Evolutionary conservation across 2,888 invertebrate species (phyloP), one percentile per base, ranked within the genome.

Genomic region (Xestia sexstrigata): DNA sequence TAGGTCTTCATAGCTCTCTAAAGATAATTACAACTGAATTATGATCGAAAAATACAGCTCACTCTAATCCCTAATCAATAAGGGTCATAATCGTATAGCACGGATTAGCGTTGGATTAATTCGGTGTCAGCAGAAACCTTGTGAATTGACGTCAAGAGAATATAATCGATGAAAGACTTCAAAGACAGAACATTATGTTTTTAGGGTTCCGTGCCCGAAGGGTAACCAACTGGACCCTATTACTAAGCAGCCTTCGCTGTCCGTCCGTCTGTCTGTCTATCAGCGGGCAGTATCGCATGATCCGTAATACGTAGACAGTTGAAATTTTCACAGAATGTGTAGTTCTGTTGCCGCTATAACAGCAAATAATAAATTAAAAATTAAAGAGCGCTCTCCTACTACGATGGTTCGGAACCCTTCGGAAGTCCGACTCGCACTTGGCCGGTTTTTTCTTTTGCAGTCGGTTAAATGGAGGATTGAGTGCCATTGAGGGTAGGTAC

Each of bases 131-230:
- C 68, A 55, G 70, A 75, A 76, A 79, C 79, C 83, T 73, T 83
- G 62, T 45, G 42, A 35, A 70, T 70, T 74, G 79, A 82, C 76
- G 86, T 85, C 86, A 85, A 39, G n/a, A 58, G 73, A 77, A 62
- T 35, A 62, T 85, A 85, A 81, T 85, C 73, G 82, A 85, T 74
- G 62, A 49, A 76, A 82, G 75, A 72, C 39, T 0, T n/a, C 15
- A 17, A 23, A 78, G 52, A 63, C 6, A 45, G 23, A 62, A 55
- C 45, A n/a, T 75, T 81, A 30, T 47, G 20, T 42, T 81, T 74
- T 42, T 11, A 42, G 42, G 42, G 42, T 42, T 42, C 42, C 42
- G 42, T 42, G 9, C 11, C 11, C 42, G 11, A 42, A 42, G 42
- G 42, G 42, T 42, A 42, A 42, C 42, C 11, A 9, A 42, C 42